Conservation (phyloP, 2,113 vertebrate species). For the Crypturellus undulatus region DNA sequence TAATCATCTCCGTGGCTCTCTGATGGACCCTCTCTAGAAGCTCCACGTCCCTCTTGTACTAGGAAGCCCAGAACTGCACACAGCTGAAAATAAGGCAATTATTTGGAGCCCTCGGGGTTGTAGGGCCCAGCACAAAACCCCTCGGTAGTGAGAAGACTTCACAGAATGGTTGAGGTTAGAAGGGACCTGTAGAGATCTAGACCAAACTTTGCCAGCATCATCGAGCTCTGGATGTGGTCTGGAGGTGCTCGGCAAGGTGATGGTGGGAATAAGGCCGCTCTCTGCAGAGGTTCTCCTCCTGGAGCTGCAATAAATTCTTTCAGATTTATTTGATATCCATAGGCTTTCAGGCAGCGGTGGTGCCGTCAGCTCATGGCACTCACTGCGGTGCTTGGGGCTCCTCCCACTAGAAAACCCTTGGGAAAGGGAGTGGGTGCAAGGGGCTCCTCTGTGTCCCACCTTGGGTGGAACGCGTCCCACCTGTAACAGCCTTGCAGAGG, state of each 20-base stretch:
- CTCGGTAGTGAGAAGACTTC: no score
- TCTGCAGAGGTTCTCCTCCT: background rate
- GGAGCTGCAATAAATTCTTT: background rate
- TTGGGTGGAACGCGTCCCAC: no score
- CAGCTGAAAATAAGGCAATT: no score
- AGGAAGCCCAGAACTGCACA: no score
- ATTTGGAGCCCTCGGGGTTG: no score
- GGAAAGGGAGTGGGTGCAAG: background rate
- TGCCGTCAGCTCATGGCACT: background rate
- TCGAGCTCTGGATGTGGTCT: background rate
- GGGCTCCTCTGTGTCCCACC: background rate
- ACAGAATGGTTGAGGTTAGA: no score
- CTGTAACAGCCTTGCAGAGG: conserved; percentile 62
- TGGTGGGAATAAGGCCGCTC: background rate
- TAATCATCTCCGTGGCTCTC: no score
- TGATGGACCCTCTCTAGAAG: no score
- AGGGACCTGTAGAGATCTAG: no score
- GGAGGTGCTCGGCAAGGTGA: background rate
- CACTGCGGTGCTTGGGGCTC: background rate
- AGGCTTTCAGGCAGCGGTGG: background rate
- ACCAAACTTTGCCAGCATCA: background rate
- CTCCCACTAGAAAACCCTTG: rapidly evolving
- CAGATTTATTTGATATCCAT: background rate
- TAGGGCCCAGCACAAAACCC: no score
- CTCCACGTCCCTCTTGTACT: no score